Conservation (phyloP, 2,113 vertebrate species). For the Sphyrna mokarran region DNA sequence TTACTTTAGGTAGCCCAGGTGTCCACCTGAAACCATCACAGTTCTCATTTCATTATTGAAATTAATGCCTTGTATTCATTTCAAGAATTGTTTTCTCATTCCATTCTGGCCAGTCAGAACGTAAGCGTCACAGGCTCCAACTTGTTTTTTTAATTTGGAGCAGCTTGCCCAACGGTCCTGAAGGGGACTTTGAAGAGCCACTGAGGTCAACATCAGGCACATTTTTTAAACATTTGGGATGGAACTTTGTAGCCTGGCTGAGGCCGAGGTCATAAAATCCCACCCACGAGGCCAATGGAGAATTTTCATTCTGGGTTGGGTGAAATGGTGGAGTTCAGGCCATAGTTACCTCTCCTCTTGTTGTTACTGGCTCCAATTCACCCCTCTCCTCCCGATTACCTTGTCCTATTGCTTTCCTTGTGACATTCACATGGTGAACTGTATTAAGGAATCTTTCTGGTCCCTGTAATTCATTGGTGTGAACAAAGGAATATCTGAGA, state of each 20-base stretch:
- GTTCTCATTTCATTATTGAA: neutral
- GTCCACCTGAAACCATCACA: neutral
- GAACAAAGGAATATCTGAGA: neutral
- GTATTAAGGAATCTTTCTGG: neutral
- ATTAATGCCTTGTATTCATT: neutral
- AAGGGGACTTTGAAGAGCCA: neutral
- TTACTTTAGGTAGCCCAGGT: neutral
- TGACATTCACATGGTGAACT: neutral
- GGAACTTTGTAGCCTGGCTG: too few relatives aligned
- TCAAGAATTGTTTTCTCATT: neutral
- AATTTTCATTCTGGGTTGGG: too few relatives aligned
- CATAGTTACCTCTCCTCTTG: neutral
- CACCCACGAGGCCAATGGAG: too few relatives aligned
- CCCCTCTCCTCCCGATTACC: neutral
- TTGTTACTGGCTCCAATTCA: neutral
- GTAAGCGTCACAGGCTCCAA: neutral
- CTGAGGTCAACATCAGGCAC: neutral
- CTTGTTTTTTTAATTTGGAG: neutral
- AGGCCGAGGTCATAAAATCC: too few relatives aligned
- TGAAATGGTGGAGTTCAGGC: too few relatives aligned
- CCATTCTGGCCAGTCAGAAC: neutral
- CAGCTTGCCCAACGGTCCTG: neutral
- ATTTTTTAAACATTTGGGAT: neutral
- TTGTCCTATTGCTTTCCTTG: neutral
- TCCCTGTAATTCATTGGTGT: neutral